Base-by-base conservation (phyloP, 2,797 vertebrate genomes). In the Leptatherina wallacei region DNA sequence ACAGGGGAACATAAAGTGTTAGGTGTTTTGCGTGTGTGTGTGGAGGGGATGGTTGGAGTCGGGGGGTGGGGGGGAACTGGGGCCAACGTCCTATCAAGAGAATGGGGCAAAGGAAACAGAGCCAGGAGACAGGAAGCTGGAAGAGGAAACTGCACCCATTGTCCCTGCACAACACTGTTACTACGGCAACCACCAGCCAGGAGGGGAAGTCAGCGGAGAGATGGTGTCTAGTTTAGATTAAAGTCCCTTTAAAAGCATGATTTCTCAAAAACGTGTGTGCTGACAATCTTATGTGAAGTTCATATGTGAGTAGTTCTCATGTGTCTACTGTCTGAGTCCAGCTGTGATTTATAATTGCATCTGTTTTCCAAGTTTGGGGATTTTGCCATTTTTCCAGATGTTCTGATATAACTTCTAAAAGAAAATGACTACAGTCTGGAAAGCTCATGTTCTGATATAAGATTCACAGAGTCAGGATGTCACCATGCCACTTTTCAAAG, bases 121-220 rank as follows among this genome's bases (percentile, higher is more conserved):
- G 90, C 92, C 92, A 96, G 95, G 96, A 96, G 96, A 95, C 95
- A 95, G 96, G 96, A 97, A 96, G 93, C 74, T 94, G 93, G 93
- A 93, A 94, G 89, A 96, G 96, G 96, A 97, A 97, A 94, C 96
- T 95, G 92, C 96, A 77, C 96, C 96, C 96, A 94, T 94, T 94
- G 94, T 95, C 91, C 93, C 89, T 92, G 92, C 88, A 93, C 91
- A 94, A 94, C 93, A 94, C 85, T 82, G 91, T 95, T 93, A 61
- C 94, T 82, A 87, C 91, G 78, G 93, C 84, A 93, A 94, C 93
- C 89, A 83, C 85, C 88, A 85, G 85, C 27, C 11, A 83, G 77
- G 81, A 84, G 89, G 88, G 24, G 82, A 88, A 88, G 88, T 87
- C 74, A 69, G 71, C 42, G 38, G 72, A 84, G 73, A 77, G 76